phyloP scores from a whole-genome alignment of 2,113 vertebrate species.

The Anas platyrhynchos region DNA sequence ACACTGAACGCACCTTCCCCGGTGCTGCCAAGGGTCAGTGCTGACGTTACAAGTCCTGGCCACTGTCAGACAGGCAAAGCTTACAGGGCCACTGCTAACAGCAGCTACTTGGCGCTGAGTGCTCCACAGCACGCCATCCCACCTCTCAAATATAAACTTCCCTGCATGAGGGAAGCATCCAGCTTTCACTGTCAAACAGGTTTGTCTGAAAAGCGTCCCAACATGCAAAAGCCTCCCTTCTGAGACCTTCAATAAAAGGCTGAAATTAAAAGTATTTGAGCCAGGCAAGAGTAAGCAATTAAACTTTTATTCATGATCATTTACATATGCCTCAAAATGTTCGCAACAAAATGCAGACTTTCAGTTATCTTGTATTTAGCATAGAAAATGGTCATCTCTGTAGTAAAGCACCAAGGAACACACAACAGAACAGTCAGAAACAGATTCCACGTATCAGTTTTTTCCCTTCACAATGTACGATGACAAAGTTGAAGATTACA shows the following conservation, averaged over 20 bases:
- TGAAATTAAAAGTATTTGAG: neutral
- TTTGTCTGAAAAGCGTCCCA: neutral
- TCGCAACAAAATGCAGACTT: constrained; percentile 24
- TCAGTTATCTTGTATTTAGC: constrained; percentile 4
- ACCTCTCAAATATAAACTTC: neutral
- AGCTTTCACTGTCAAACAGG: neutral
- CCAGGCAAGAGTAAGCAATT: constrained; percentile 18
- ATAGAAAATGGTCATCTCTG: neutral
- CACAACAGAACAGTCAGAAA: constrained; percentile 7
- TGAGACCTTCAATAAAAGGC: neutral
- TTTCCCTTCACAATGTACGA: neutral
- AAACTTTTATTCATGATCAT: constrained; percentile 62
- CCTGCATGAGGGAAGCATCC: neutral
- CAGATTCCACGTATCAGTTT: neutral
- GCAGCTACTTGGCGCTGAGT: neutral
- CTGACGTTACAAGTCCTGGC: neutral
- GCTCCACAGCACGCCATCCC: neutral
- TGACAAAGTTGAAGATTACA: neutral
- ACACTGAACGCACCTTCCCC: no score
- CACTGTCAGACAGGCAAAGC: neutral
- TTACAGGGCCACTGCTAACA: neutral
- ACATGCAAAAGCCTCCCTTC: neutral
- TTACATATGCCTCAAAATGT: constrained; percentile 28
- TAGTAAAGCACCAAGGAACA: constrained; percentile 42
- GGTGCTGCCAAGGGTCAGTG: neutral